Evolutionary conservation across 2,888 invertebrate species (phyloP), one percentile per base, ranked within the genome.

Genomic region (Geophilus truncorum): DNA sequence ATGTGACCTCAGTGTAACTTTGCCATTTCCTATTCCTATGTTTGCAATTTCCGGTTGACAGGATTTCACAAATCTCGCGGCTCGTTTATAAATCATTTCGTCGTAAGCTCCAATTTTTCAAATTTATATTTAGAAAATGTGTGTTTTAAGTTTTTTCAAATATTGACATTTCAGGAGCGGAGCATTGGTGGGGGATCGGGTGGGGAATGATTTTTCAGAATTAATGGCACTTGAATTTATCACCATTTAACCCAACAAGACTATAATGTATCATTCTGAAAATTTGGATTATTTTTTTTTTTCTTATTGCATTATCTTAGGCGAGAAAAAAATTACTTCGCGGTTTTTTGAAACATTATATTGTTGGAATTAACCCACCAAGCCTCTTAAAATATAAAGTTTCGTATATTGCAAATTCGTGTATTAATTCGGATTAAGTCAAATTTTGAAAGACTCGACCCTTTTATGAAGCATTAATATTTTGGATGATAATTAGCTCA

Each of bases 41-140:
- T 62, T 62, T 62, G 23, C 57, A 62, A 62, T 62, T 62, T 62
- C 57, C 57, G 57, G 57, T 62, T 62, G 57, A 62, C 57, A 62
- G 23, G 57, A 62, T 62, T 62, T 6, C 1, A 62, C 57, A 23
- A 6, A 62, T 62, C 57, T 62, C n/a, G n/a, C 10, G 23, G 18
- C 23, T 62, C 18, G 4, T n/a, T 40, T 40, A 40, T 62, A 62
- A 62, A 62, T 62, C 57, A 62, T 62, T 40, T 40, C n/a, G n/a
- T 36, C 4, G 40, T 9, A 2, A 40, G 12, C 40, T 40, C 4
- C 40, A 40, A 40, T 40, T 40, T 40, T 40, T 40, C 15, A 40
- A 40, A n/a, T 15, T 40, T 12, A 40, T 40, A 40, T 40, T 6
- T 40, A n/a, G 10, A 40, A 40, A 40, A 40, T 40, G 40, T n/a